Conservation (phyloP, 2,113 vertebrate genomes). For the Proteles cristata region DNA sequence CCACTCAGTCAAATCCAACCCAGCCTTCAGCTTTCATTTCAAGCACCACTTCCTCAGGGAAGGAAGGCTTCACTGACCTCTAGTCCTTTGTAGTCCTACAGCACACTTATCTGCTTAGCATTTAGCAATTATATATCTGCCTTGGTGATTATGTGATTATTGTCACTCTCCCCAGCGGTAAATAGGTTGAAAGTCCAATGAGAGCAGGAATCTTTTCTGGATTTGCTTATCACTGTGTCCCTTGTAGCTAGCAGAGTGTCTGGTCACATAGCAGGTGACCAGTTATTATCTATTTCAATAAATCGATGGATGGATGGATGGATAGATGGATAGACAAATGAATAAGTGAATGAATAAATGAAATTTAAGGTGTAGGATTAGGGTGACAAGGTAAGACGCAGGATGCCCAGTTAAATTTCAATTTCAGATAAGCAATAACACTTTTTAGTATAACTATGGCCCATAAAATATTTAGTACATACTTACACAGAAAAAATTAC, state of each 20-base stretch:
- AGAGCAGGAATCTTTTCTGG: neutral
- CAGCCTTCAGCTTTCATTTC: neutral
- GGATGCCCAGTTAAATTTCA: neutral
- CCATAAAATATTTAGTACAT: neutral
- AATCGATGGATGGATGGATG: neutral
- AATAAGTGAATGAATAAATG: neutral
- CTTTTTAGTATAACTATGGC: neutral
- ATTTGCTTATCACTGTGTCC: neutral
- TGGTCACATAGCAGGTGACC: neutral
- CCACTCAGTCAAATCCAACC: neutral
- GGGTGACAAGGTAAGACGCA: neutral
- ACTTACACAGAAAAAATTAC: neutral
- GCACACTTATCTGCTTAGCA: neutral
- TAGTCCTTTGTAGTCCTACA: neutral
- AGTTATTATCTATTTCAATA: neutral
- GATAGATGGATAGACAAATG: neutral
- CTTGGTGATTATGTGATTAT: neutral
- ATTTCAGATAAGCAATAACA: conserved; percentile 1
- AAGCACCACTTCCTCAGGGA: neutral
- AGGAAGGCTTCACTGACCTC: neutral
- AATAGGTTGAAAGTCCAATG: neutral
- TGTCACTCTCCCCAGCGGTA: neutral
- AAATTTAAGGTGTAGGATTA: neutral
- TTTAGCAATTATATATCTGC: neutral
- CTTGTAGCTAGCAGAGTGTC: neutral